Evolutionary conservation across 2,888 invertebrate genomes (phyloP).

Genomic region (Syrphus vitripennis): DNA sequence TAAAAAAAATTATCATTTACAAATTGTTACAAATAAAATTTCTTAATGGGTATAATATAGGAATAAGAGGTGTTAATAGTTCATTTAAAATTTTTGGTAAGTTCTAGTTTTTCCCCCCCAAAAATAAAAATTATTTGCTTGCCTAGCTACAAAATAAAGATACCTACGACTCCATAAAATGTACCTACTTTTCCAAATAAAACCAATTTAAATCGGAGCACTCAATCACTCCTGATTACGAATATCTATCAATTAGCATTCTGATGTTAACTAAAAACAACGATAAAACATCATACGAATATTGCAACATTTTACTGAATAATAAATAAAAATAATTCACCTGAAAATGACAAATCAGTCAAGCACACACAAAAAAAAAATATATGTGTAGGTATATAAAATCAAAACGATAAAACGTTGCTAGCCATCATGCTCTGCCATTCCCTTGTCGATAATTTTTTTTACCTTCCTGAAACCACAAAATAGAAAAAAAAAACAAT

Average conservation of each 20-base stretch:
- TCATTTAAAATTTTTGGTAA: neutral
- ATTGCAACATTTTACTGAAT: neutral
- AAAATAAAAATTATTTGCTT: neutral
- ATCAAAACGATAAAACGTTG: neutral
- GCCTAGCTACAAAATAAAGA: neutral
- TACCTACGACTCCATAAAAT: neutral
- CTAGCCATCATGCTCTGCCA: neutral
- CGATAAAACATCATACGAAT: neutral
- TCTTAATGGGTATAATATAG: too few relatives aligned
- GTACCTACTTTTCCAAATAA: neutral
- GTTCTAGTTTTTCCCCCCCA: neutral
- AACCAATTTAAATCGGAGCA: conserved; percentile 5
- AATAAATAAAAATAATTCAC: neutral
- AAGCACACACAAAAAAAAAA: neutral
- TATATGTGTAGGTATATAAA: too few relatives aligned
- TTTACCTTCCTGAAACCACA: conserved; percentile 4
- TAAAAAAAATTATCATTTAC: too few relatives aligned
- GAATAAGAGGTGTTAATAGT: neutral
- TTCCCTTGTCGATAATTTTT: neutral
- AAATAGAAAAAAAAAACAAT: neutral
- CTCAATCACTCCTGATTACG: neutral
- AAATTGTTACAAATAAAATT: too few relatives aligned
- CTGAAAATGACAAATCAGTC: neutral
- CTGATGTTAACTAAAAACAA: neutral
- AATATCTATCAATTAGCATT: conserved; percentile 2